These are phyloP conservation scores for Chiloscyllium plagiosum DNA, from an alignment of 2,113 vertebrate genomes.

Conservation along the genomic window DNA sequence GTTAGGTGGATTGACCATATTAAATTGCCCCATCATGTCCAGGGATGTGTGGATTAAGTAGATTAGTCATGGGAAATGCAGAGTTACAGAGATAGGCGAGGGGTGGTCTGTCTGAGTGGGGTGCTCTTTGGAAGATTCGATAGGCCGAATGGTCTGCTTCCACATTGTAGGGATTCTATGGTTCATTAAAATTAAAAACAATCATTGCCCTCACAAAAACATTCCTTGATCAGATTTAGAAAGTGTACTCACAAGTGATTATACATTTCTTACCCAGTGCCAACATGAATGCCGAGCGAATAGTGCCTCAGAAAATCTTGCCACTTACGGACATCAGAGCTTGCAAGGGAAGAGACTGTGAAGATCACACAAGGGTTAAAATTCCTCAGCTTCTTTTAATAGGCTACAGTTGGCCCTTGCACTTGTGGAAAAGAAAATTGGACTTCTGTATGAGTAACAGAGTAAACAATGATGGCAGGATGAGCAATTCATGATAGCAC, in stretches of 20 bases:
- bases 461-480: not conserved
- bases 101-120: no score
- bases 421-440: not conserved
- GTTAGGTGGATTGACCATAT: no score
- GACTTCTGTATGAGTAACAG: not conserved
- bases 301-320: not conserved
- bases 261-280: not conserved
- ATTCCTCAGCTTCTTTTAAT: not conserved
- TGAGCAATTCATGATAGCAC: not conserved
- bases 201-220: not conserved
- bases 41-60: no score
- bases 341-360: not conserved
- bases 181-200: no score
- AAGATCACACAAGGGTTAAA: not conserved
- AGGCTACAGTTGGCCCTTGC: not conserved
- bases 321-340: not conserved
- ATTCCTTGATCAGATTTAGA: not conserved
- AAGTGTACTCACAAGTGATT: not conserved
- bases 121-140: no score
- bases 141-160: no score
- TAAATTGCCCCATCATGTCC: no score
- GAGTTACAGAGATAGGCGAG: no score
- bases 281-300: not conserved
- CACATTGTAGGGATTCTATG: no score
- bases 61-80: no score